Evolutionary conservation across 2,888 invertebrate species (phyloP).

Genomic region (Diploptera punctata): DNA sequence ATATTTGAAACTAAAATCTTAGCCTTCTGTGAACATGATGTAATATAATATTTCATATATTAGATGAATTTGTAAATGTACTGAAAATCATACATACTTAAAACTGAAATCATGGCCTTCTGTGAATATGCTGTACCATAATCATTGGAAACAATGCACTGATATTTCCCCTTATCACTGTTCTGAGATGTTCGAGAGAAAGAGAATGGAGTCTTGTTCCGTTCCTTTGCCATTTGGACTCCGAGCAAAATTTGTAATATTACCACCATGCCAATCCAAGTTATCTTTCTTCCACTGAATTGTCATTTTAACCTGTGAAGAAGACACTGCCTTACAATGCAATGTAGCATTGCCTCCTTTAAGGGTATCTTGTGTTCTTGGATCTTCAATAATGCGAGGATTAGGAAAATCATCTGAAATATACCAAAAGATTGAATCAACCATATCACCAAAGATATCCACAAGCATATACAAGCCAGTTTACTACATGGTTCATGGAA

Average conservation of each 20-base stretch:
- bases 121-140: conserved; percentile 90
- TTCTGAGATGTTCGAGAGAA: conserved; percentile 78
- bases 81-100: conserved; percentile 67
- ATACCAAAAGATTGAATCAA: too few relatives aligned
- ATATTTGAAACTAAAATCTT: too few relatives aligned
- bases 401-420: conserved; percentile 84
- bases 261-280: conserved; percentile 59
- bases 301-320: conserved; percentile 73
- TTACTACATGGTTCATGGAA: too few relatives aligned
- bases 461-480: too few relatives aligned
- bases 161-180: conserved; percentile 86
- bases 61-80: too few relatives aligned
- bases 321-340: conserved; percentile 82
- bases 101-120: conserved; percentile 85
- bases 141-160: conserved; percentile 89
- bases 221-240: conserved; percentile 63
- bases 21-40: too few relatives aligned
- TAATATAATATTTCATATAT: too few relatives aligned
- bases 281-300: conserved; percentile 92
- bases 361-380: conserved; percentile 81
- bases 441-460: too few relatives aligned
- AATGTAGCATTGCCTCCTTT: conserved; percentile 86
- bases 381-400: conserved; percentile 83
- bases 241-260: conserved; percentile 47
- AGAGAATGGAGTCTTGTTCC: conserved; percentile 68